A percentile compares a stretch with the other conserved stretches of the same genome.
Evolutionary conservation across 2,113 vertebrate genomes (phyloP).

Genomic region (Elgaria multicarinata): DNA sequence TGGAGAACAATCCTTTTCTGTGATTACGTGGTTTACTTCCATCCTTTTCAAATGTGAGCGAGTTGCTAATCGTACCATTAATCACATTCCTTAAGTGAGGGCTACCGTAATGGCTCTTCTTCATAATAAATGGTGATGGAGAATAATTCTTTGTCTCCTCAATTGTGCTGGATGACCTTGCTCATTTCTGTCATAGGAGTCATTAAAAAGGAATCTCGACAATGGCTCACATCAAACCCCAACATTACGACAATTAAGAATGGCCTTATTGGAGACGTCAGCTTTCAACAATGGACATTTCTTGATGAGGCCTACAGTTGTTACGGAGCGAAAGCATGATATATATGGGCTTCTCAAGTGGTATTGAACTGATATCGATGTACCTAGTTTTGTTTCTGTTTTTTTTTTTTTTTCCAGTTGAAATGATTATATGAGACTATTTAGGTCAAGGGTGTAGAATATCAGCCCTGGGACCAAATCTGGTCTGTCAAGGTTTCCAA

Average conservation of each 20-base stretch:
- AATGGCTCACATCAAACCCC: conserved; percentile 10
- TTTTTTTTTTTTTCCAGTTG: not conserved
- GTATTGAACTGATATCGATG: not conserved
- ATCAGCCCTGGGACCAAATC: no score
- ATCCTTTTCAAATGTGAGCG: conserved; percentile 37
- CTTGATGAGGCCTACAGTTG: not conserved
- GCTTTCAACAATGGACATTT: not conserved
- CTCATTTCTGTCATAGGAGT: conserved; percentile 7
- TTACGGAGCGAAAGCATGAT: not conserved
- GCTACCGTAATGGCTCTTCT: conserved; percentile 28
- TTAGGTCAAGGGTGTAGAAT: no score
- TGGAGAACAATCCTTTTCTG: conserved; percentile 34
- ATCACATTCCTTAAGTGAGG: conserved; percentile 28
- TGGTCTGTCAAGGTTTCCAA: no score
- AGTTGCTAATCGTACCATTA: conserved; percentile 37
- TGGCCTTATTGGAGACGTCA: not conserved
- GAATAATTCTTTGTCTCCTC: conserved; percentile 12
- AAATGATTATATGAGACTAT: not conserved
- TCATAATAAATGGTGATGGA: conserved; percentile 24
- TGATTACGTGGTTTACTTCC: conserved; percentile 31
- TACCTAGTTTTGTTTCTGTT: no score
- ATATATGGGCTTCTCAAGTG: not conserved
- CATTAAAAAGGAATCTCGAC: conserved; percentile 14
- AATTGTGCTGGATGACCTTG: conserved; percentile 17
- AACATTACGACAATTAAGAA: conserved; percentile 2